Percentiles rank a stretch among this genome's conserved stretches.
Evolutionary conservation across 2,888 invertebrate species (phyloP).

Genomic region (Amblyteles armatorius): DNA sequence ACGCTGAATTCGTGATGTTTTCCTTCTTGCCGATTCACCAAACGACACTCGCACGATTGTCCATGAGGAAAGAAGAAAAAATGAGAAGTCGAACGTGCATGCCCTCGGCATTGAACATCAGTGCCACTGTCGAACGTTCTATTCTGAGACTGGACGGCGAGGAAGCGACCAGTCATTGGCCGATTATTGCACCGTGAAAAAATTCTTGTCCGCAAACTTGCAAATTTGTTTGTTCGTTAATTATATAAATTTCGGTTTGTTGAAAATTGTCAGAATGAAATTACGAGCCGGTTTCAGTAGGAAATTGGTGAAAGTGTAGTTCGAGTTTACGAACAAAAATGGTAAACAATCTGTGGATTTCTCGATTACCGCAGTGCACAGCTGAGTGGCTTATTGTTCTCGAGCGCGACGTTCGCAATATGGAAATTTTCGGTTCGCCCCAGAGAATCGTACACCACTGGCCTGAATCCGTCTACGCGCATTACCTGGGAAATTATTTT

Average conservation of each 20-base stretch:
- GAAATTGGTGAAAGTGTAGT: not conserved
- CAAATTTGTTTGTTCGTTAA: not conserved
- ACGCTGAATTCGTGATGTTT: constrained; percentile 56
- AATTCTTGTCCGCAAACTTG: not conserved
- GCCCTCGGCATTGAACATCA: constrained; percentile 54
- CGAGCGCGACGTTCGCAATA: not conserved
- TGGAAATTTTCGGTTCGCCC: constrained; percentile 4
- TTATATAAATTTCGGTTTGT: not conserved
- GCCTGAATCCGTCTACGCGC: constrained; percentile 48
- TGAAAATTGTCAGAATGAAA: not conserved
- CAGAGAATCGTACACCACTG: constrained; percentile 34
- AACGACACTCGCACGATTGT: constrained; percentile 50
- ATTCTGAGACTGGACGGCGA: constrained; percentile 36
- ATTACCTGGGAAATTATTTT: constrained; percentile 47
- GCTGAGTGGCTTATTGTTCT: constrained; percentile 1
- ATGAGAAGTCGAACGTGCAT: constrained; percentile 26
- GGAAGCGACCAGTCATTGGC: constrained; percentile 1
- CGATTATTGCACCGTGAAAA: not conserved
- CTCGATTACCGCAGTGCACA: not conserved
- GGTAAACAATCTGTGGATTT: not conserved
- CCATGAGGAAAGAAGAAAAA: constrained; percentile 36
- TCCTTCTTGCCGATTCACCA: constrained; percentile 56
- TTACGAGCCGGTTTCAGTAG: not conserved
- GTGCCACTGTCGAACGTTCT: constrained; percentile 42
- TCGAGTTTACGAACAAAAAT: not conserved